Evolutionary conservation across 2,888 invertebrate genomes (phyloP).

Genomic region (Tinea trinotella): DNA sequence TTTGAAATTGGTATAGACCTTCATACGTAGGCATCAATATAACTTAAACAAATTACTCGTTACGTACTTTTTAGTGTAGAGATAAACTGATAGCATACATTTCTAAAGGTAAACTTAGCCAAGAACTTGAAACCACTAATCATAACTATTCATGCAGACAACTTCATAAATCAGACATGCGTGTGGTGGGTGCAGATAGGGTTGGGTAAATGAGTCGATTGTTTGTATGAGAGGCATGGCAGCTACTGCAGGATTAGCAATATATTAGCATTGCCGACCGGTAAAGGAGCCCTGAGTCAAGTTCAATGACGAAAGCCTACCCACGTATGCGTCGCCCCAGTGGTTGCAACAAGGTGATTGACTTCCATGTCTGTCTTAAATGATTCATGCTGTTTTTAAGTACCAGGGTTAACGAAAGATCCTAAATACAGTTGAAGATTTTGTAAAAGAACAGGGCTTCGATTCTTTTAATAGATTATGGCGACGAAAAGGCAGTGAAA

Average conservation of each 20-base stretch:
- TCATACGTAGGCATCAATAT: too few species aligned
- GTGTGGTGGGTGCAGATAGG: slow-evolving; percentile 21
- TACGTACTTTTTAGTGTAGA: too few species aligned
- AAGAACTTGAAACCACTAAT: slow-evolving; percentile 7
- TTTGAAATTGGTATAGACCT: too few species aligned
- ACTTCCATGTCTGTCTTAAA: slow-evolving; percentile 28
- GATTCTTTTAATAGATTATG: too few species aligned
- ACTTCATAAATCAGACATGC: slow-evolving; percentile 20
- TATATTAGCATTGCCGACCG: slow-evolving; percentile 28
- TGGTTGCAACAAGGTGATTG: slow-evolving; percentile 54
- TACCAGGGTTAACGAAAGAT: too few species aligned
- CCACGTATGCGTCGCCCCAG: slow-evolving; percentile 29
- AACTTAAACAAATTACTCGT: too few species aligned
- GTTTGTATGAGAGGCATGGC: slow-evolving; percentile 19
- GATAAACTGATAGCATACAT: too few species aligned
- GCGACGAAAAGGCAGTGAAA: too few species aligned
- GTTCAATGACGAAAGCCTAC: slow-evolving; percentile 46
- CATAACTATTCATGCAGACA: slow-evolving; percentile 10
- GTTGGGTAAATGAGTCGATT: slow-evolving; percentile 20
- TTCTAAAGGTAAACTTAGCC: too few species aligned
- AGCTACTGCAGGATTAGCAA: slow-evolving; percentile 38
- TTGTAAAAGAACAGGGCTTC: too few species aligned
- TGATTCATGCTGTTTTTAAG: neutral
- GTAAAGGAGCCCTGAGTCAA: slow-evolving; percentile 35
- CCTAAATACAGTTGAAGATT: too few species aligned